Conservation (phyloP, 1,140 invertebrate genomes). For the Mycetomoellerius zeteki region DNA sequence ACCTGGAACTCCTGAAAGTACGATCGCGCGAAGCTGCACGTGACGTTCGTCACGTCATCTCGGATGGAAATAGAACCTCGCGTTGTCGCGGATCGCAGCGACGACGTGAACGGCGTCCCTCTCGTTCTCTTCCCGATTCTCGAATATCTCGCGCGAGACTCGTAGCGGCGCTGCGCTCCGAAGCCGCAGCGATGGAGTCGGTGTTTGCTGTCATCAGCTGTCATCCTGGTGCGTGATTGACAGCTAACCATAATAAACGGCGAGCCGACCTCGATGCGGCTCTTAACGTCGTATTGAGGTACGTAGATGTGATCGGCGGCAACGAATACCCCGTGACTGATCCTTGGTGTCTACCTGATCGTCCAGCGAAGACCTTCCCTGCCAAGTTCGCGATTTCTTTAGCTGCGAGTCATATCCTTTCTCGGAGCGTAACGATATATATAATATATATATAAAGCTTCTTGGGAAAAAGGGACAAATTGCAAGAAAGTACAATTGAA, state of each 20-base stretch:
- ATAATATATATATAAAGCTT: neutral
- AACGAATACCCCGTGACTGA: neutral
- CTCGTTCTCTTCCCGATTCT: neutral
- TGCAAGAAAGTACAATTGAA: neutral
- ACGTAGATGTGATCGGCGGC: neutral
- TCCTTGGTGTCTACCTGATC: neutral
- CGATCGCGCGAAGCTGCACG: neutral
- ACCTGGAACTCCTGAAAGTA: no score
- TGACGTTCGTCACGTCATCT: neutral
- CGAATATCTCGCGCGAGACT: slow-evolving; percentile 1
- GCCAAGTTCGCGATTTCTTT: neutral
- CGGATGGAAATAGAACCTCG: neutral
- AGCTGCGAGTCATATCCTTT: neutral
- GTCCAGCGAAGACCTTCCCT: neutral
- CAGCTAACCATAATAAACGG: neutral
- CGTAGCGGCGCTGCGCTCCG: neutral
- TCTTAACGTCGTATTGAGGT: neutral
- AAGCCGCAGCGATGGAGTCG: slow-evolving; percentile 55
- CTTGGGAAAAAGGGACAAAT: no score
- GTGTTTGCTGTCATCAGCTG: slow-evolving; percentile 49
- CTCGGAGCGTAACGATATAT: neutral
- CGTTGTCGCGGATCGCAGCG: neutral
- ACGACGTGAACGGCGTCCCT: neutral
- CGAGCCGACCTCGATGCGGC: no score
- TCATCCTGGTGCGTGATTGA: slow-evolving; percentile 14